Percentiles rank a stretch among this genome's conserved stretches.
These are phyloP conservation scores for Mustela nigripes DNA, from an alignment of 2,113 vertebrate genomes.

Conservation along the genomic window DNA sequence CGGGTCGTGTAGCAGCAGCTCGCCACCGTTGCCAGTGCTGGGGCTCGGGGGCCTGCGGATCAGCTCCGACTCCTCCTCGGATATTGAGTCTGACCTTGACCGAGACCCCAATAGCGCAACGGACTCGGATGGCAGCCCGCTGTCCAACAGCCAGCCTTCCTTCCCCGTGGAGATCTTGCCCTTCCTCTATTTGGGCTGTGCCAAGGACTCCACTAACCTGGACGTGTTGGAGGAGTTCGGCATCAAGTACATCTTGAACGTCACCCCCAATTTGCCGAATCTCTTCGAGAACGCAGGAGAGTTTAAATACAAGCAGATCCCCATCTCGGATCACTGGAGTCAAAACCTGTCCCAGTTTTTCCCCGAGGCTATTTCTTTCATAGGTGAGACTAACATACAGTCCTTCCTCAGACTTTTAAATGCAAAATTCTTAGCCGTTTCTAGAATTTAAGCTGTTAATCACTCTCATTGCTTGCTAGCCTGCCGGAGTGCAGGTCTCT, in stretches of 20 bases:
- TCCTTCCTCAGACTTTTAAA: not conserved
- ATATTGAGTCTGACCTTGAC: conserved; percentile 97
- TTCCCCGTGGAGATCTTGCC: conserved; percentile 98
- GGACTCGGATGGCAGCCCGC: conserved; percentile 96
- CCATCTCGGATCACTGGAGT: conserved; percentile 99
- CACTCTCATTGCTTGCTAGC: not conserved
- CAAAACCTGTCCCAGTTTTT: conserved; percentile 99
- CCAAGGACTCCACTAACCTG: conserved; percentile 98
- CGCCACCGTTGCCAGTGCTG: conserved; percentile 94
- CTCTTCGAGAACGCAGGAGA: conserved; percentile 98
- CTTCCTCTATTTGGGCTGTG: conserved; percentile 97
- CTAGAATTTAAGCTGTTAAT: conserved; percentile 30
- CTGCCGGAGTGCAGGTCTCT: not conserved
- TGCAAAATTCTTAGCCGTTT: not conserved
- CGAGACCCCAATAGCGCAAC: conserved; percentile 95
- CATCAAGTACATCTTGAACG: conserved; percentile 99
- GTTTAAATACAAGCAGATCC: conserved; percentile 99
- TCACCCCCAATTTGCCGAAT: conserved; percentile 98
- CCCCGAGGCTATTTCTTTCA: conserved; percentile 98
- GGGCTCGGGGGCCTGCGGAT: conserved; percentile 96
- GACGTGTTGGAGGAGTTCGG: conserved; percentile 98
- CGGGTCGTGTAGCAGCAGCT: conserved; percentile 91
- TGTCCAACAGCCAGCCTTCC: conserved; percentile 96
- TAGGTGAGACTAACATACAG: conserved; percentile 91
- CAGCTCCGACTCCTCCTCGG: conserved; percentile 97